Evolutionary conservation across 2,888 invertebrate species (phyloP).

Genomic region (Ischnura elegans): DNA sequence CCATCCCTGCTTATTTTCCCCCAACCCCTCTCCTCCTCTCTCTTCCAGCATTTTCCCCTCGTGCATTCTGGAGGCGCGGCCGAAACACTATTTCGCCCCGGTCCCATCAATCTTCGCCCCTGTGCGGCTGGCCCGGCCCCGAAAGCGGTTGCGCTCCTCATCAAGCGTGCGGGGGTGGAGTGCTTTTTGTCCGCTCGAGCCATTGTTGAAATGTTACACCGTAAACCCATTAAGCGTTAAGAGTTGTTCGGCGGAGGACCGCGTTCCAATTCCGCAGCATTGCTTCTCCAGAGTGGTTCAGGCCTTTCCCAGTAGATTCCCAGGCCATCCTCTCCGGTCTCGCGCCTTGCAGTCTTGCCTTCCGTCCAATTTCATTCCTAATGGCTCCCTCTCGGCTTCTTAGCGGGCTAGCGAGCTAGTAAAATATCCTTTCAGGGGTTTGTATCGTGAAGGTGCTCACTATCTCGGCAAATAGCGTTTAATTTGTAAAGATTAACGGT

Average conservation of each 20-base stretch:
- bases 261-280: not conserved
- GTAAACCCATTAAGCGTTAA: constrained; percentile 46
- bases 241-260: not conserved
- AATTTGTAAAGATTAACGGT: no score
- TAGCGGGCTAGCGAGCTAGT: not conserved
- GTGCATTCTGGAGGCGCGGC: not conserved
- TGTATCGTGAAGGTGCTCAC: not conserved
- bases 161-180: not conserved
- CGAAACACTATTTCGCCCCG: not conserved
- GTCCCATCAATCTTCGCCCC: constrained; percentile 19
- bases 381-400: not conserved
- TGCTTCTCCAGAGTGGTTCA: not conserved
- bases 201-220: constrained; percentile 49
- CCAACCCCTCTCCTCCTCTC: not conserved
- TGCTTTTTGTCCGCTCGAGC: constrained; percentile 31
- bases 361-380: not conserved
- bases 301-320: not conserved
- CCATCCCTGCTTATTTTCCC: not conserved
- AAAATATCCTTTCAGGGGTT: not conserved
- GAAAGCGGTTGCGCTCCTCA: not conserved
- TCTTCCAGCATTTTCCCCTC: not conserved
- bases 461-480: no score
- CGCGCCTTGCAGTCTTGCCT: not conserved
- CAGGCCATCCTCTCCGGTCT: not conserved
- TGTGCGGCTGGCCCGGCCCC: not conserved